Evolutionary conservation across 2,113 vertebrate species (phyloP).

Genomic region (Lates calcarifer): DNA sequence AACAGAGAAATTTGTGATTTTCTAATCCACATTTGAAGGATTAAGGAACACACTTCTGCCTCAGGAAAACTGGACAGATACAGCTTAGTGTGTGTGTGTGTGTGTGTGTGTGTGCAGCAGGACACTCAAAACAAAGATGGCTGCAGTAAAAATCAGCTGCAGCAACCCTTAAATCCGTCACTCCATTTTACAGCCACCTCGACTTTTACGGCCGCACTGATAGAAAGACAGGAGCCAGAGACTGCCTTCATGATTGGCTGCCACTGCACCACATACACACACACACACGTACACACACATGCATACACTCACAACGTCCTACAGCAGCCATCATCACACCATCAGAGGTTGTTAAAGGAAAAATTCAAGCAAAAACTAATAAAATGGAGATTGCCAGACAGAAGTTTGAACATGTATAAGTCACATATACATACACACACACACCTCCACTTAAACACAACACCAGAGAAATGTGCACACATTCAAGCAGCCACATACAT

Average conservation of each 20-base stretch:
- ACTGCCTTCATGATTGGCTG: conserved; percentile 47
- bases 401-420: conserved; percentile 32
- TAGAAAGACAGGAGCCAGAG: conserved; percentile 47
- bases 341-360: conserved; percentile 36
- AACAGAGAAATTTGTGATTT: no score
- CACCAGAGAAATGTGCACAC: conserved; percentile 7
- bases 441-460: background rate
- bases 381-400: conserved; percentile 41
- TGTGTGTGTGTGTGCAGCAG: background rate
- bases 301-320: background rate
- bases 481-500: conserved; percentile 31
- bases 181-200: conserved; percentile 36
- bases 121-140: conserved; percentile 57
- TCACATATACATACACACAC: conserved; percentile 5
- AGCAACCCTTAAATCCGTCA: conserved; percentile 45
- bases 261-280: conserved; percentile 13
- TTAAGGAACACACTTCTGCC: background rate
- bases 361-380: conserved; percentile 33
- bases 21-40: no score
- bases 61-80: background rate
- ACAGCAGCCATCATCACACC: conserved; percentile 2
- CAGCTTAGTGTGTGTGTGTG: background rate
- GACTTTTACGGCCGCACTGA: conserved; percentile 51
- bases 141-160: conserved; percentile 43
- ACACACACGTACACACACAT: conserved; percentile 5